Evolutionary conservation across 2,888 invertebrate species (phyloP).

Genomic region (Dione juno): DNA sequence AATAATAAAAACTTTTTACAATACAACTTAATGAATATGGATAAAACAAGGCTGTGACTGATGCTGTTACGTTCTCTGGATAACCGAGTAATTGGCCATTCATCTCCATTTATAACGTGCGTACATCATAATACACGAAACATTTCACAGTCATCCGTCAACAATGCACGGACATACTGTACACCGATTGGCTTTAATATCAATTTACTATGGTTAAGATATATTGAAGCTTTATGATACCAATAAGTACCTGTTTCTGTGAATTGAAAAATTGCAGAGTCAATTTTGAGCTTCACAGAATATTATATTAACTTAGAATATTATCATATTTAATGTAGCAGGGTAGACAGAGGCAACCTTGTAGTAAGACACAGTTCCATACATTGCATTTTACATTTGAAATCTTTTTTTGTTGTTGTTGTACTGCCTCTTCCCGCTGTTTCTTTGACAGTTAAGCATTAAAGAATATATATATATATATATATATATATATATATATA

Average conservation of each 20-base stretch:
- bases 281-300: too few relatives aligned
- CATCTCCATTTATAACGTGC: constrained; percentile 42
- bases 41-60: constrained; percentile 16
- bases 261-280: too few relatives aligned
- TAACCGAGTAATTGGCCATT: constrained; percentile 36
- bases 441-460: too few relatives aligned
- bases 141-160: constrained; percentile 37
- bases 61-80: constrained; percentile 21
- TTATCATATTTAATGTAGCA: too few relatives aligned
- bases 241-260: not conserved
- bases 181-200: not conserved
- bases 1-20: not conserved
- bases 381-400: too few relatives aligned
- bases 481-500: too few relatives aligned
- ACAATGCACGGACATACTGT: not conserved
- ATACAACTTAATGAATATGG: constrained; percentile 1
- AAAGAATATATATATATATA: too few relatives aligned
- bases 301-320: too few relatives aligned
- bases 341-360: too few relatives aligned
- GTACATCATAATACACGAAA: constrained; percentile 42
- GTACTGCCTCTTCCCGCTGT: too few relatives aligned
- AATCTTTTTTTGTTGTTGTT: too few relatives aligned
- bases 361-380: too few relatives aligned
- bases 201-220: not conserved
- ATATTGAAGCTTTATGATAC: not conserved